Evolutionary conservation across 2,113 vertebrate genomes (phyloP).

Genomic region (Cervus canadensis): DNA sequence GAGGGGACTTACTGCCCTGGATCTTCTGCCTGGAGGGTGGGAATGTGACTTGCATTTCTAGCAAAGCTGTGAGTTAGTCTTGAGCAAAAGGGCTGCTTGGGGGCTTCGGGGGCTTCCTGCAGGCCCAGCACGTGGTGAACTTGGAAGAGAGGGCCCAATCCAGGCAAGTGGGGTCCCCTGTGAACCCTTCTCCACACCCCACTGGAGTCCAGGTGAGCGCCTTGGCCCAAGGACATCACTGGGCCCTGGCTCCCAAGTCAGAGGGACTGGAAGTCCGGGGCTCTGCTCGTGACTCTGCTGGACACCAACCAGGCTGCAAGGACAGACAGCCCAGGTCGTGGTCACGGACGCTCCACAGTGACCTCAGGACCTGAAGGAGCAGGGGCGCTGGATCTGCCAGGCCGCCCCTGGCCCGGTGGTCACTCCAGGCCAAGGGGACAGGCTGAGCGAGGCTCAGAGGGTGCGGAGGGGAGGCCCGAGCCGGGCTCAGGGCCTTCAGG

Average conservation of each 20-base stretch:
- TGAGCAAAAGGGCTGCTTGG: background rate
- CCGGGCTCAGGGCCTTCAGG: background rate
- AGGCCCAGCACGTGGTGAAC: accelerated
- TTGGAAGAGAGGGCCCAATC: background rate
- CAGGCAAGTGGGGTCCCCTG: background rate
- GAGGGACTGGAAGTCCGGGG: background rate
- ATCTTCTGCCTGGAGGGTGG: background rate
- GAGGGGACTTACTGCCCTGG: background rate
- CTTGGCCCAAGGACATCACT: background rate
- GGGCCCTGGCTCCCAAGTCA: background rate
- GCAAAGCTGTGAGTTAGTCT: background rate
- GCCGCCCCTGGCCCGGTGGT: accelerated
- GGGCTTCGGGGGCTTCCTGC: background rate
- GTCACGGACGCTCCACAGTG: accelerated
- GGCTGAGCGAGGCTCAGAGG: background rate
- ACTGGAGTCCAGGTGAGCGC: accelerated
- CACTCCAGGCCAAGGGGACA: background rate
- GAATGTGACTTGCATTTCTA: background rate
- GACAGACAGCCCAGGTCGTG: background rate
- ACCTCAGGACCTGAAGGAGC: background rate
- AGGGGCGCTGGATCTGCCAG: background rate
- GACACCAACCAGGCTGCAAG: background rate
- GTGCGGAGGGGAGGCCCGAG: accelerated
- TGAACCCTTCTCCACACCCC: background rate
- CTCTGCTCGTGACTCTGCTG: background rate